A percentile compares a stretch with the other conserved stretches of the same genome.
Evolutionary conservation across 92 coral and sea anemone species (phyloP).

Genomic region (Bergia sp.): DNA sequence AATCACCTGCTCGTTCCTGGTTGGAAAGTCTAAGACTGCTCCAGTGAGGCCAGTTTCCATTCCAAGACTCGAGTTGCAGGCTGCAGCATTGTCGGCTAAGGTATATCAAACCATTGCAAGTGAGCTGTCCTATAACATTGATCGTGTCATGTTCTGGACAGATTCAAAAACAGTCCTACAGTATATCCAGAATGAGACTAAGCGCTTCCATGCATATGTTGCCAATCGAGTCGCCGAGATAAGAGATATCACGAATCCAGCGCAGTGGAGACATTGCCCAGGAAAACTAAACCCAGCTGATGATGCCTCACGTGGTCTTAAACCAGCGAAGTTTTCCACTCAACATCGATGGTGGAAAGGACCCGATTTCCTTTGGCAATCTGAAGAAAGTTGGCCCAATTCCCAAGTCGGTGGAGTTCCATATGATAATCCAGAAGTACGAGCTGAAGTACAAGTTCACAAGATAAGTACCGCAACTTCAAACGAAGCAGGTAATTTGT

Average conservation of each 20-base stretch:
- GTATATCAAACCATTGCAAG: too few species aligned
- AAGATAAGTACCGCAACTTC: constrained; percentile 16
- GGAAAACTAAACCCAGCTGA: too few species aligned
- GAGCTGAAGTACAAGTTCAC: constrained; percentile 40
- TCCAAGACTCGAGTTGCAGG: constrained; percentile 29
- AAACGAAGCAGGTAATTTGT: constrained; percentile 9
- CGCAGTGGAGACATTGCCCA: too few species aligned
- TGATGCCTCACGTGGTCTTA: constrained; percentile 57
- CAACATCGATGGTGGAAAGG: constrained; percentile 45
- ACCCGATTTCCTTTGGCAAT: constrained; percentile 39
- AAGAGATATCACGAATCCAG: too few species aligned
- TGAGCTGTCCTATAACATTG: constrained; percentile 43
- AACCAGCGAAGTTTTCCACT: constrained; percentile 50
- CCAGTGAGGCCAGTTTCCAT: constrained; percentile 16
- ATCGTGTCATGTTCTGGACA: constrained; percentile 34
- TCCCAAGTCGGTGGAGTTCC: constrained; percentile 26
- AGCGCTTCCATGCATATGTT: constrained; percentile 54
- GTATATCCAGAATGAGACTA: constrained; percentile 50
- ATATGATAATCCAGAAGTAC: constrained; percentile 19
- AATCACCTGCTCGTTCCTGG: constrained; percentile 42
- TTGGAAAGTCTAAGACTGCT: too few species aligned
- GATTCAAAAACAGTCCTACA: too few species aligned
- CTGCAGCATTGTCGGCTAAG: constrained; percentile 28
- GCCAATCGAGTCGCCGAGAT: too few species aligned
- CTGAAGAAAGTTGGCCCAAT: constrained; percentile 38